Conservation (phyloP, 2,113 vertebrate genomes). For the Ceyx melanurus region DNA sequence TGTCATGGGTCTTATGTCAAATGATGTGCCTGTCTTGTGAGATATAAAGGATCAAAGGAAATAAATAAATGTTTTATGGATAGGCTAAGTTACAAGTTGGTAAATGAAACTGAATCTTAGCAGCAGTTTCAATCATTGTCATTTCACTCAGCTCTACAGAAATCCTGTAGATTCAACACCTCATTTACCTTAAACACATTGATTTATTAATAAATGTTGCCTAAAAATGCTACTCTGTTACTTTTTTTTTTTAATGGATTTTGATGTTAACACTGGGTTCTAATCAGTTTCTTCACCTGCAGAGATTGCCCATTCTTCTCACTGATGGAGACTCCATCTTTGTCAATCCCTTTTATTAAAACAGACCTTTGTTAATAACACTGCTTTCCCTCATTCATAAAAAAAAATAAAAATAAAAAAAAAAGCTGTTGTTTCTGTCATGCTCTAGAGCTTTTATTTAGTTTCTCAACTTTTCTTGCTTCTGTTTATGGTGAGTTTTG, state of each 20-base stretch:
- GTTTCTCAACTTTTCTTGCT: not conserved
- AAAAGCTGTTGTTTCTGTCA: not conserved
- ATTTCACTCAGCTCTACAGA: not conserved
- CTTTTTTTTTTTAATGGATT: not conserved
- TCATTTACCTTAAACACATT: not conserved
- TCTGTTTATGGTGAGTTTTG: not conserved
- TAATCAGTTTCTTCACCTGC: not conserved
- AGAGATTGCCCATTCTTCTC: not conserved
- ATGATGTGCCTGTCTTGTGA: not conserved
- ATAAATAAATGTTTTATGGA: not conserved
- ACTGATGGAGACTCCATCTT: not conserved
- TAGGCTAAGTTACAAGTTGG: not conserved
- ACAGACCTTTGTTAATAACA: not conserved
- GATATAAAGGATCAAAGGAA: not conserved
- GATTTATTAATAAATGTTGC: not conserved
- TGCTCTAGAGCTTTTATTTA: not conserved
- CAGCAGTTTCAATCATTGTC: not conserved
- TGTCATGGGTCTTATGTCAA: not conserved
- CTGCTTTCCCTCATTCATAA: accelerated
- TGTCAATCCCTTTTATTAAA: not conserved
- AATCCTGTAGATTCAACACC: not conserved
- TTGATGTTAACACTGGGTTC: not conserved
- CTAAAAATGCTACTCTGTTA: not conserved
- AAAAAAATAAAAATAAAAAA: not conserved
- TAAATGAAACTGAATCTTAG: not conserved